Evolutionary conservation across 1,140 invertebrate species (phyloP).

Genomic region (Lamellibrachia luymesi): DNA sequence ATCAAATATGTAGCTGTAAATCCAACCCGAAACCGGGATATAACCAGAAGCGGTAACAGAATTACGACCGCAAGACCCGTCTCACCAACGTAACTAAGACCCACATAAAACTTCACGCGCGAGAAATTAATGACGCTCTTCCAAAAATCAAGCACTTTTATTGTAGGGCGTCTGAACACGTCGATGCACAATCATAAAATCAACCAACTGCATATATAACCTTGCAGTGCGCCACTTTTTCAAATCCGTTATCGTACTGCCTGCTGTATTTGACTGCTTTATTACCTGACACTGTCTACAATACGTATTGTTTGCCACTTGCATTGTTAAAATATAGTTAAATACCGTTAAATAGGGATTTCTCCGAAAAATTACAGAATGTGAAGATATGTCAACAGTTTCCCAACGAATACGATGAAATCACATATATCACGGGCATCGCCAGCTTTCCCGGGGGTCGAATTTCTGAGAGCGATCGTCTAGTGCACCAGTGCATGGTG

Average conservation of each 20-base stretch:
- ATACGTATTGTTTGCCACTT: no score
- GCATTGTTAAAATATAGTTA: no score
- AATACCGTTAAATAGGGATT: no score
- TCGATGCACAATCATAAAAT: neutral
- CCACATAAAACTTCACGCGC: neutral
- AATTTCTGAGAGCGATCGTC: neutral
- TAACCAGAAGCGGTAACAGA: neutral
- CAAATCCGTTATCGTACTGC: no score
- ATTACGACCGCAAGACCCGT: neutral
- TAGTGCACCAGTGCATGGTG: neutral
- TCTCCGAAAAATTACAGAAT: no score
- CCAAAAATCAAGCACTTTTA: neutral
- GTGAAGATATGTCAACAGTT: neutral
- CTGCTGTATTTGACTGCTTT: no score
- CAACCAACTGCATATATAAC: no score
- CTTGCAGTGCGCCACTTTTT: no score
- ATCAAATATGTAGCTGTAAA: neutral
- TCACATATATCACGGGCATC: neutral
- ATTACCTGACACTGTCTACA: no score
- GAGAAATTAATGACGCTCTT: neutral
- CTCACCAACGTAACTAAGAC: neutral
- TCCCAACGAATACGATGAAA: neutral
- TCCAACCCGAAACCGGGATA: neutral
- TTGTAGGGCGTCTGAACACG: neutral
- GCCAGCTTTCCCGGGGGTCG: neutral